Evolutionary conservation across 2,797 vertebrate species (phyloP).

Genomic region (Acrossocheilus wenchowensis): DNA sequence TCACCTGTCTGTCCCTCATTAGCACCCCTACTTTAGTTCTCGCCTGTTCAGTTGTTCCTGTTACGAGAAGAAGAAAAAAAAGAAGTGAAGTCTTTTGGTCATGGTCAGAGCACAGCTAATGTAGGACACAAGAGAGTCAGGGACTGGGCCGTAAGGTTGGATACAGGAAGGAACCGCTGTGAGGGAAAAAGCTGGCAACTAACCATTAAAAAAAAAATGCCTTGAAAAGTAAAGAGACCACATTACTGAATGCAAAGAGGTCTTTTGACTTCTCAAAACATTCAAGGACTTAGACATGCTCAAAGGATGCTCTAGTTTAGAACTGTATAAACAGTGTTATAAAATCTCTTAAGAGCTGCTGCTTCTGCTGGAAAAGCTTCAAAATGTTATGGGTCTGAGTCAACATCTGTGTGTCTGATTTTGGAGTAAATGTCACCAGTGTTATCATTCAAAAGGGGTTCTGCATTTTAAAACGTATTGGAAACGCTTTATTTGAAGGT

Average conservation of each 20-base stretch:
- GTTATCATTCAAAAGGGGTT: background rate
- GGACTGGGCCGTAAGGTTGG: slow-evolving; percentile 1
- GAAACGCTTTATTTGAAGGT: background rate
- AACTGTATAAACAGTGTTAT: slow-evolving; percentile 5
- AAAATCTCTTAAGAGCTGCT: background rate
- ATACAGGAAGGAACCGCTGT: background rate
- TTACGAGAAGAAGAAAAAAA: background rate
- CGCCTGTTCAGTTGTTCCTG: too few relatives aligned
- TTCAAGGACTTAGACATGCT: slow-evolving; percentile 21
- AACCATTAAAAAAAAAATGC: slow-evolving; percentile 12
- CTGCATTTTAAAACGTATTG: background rate
- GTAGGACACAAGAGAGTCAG: background rate
- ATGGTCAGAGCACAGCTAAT: slow-evolving; percentile 29
- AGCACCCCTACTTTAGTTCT: too few relatives aligned
- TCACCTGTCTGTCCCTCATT: too few relatives aligned
- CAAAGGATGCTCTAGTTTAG: slow-evolving; percentile 6
- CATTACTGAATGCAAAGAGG: slow-evolving; percentile 17
- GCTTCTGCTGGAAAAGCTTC: background rate
- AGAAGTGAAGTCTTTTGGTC: slow-evolving; percentile 4
- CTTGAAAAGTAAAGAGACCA: background rate
- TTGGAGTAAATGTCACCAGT: background rate
- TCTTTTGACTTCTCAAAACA: slow-evolving; percentile 33
- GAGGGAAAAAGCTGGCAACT: slow-evolving; percentile 2
- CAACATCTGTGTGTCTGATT: slow-evolving; percentile 2
- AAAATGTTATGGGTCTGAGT: background rate